Conservation (phyloP, 2,797 vertebrate species). For the Intellagama lesueurii region DNA sequence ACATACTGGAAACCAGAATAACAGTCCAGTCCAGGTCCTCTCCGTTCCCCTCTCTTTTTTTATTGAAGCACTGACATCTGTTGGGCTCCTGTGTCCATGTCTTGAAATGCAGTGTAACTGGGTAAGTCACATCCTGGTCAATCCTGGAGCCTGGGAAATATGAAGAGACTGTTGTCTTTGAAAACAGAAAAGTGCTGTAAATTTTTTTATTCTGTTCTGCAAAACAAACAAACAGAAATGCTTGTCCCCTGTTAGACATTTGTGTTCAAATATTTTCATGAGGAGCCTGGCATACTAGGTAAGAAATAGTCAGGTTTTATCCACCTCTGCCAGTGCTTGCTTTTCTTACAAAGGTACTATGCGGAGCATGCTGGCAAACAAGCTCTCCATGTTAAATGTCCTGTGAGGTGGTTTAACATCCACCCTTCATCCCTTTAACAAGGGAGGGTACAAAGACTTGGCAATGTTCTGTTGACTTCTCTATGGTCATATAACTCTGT, state of each 20-base stretch:
- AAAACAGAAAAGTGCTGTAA: constrained; percentile 69
- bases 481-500: constrained; percentile 39
- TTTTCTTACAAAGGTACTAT: constrained; percentile 31
- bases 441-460: constrained; percentile 1
- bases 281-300: constrained; percentile 49
- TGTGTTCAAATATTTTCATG: constrained; percentile 65
- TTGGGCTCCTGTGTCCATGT: constrained; percentile 33
- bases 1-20: constrained; percentile 27
- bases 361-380: not conserved
- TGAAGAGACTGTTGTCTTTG: constrained; percentile 62
- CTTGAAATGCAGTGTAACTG: constrained; percentile 48
- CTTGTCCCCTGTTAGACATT: constrained; percentile 58
- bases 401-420: constrained; percentile 6
- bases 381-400: not conserved
- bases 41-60: constrained; percentile 30
- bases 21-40: constrained; percentile 41
- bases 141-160: constrained; percentile 54
- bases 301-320: constrained; percentile 52
- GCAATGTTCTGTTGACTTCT: constrained; percentile 27
- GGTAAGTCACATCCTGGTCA: constrained; percentile 7
- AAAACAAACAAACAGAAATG: constrained; percentile 65
- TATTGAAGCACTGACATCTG: constrained; percentile 46
- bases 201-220: constrained; percentile 57
- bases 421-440: not conserved
- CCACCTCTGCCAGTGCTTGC: constrained; percentile 23